Conservation (phyloP, 2,888 invertebrate species). For the Eupithecia exiguata region DNA sequence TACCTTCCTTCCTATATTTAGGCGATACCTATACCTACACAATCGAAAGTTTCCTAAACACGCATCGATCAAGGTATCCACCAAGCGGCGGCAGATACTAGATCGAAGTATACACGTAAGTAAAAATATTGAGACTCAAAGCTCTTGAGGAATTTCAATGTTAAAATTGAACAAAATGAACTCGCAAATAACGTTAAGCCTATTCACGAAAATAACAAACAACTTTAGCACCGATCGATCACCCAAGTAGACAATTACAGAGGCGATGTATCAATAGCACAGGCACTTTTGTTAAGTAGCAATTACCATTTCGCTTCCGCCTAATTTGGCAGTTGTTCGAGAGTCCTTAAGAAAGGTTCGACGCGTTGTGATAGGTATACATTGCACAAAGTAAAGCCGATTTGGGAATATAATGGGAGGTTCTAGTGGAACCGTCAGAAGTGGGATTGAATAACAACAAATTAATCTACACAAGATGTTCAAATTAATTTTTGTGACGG, state of each 20-base stretch:
- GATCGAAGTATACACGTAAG: too few species aligned
- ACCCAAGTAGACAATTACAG: conserved; percentile 31
- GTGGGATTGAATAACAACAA: not conserved
- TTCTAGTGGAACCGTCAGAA: not conserved
- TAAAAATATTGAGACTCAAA: not conserved
- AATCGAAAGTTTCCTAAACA: not conserved
- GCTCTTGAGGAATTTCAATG: conserved; percentile 3
- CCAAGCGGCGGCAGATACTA: too few species aligned
- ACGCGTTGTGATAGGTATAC: conserved; percentile 58
- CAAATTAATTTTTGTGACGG: not conserved
- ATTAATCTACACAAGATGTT: not conserved
- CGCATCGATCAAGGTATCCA: too few species aligned
- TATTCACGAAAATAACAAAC: conserved; percentile 25
- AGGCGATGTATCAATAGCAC: conserved; percentile 14
- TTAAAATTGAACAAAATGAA: conserved; percentile 3
- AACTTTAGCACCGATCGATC: conserved; percentile 21
- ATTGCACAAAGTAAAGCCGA: conserved; percentile 36
- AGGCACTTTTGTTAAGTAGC: conserved; percentile 43
- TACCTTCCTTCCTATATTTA: not conserved
- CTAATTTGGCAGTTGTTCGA: conserved; percentile 62
- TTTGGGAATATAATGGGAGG: conserved; percentile 15
- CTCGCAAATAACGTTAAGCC: conserved; percentile 7
- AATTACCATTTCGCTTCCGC: conserved; percentile 70
- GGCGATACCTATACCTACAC: not conserved
- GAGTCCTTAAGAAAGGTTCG: conserved; percentile 55